Evolutionary conservation across 2,888 invertebrate genomes (phyloP).

Genomic region (Ceratothoa steindachneri): DNA sequence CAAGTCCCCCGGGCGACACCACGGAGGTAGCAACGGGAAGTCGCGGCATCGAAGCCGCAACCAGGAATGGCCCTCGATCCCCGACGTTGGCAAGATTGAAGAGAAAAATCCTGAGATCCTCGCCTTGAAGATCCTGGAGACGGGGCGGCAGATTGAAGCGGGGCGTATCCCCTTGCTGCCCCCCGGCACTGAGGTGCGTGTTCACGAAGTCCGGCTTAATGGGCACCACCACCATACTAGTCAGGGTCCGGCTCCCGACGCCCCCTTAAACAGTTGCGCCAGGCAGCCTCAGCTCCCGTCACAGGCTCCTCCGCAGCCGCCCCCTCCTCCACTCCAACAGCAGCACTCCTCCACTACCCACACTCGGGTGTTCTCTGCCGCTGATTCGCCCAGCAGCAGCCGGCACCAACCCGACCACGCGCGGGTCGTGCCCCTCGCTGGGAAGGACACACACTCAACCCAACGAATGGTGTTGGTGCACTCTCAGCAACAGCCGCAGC

Average conservation of each 20-base stretch:
- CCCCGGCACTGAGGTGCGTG: slow-evolving; percentile 40
- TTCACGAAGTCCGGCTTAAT: slow-evolving; percentile 28
- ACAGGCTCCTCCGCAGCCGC: slow-evolving; percentile 10
- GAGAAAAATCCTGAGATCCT: slow-evolving; percentile 86
- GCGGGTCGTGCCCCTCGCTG: background rate
- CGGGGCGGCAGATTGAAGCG: slow-evolving; percentile 82
- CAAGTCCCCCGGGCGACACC: slow-evolving; percentile 40
- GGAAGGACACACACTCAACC: background rate
- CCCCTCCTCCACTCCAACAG: background rate
- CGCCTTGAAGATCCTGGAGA: slow-evolving; percentile 83
- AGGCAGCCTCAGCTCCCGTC: slow-evolving; percentile 9
- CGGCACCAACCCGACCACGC: background rate
- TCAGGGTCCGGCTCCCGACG: background rate
- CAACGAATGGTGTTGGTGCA: slow-evolving; percentile 8
- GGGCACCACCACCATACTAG: too few species aligned
- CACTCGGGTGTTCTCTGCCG: background rate
- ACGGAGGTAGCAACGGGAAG: too few species aligned
- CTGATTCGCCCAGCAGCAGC: too few species aligned
- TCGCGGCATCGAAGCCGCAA: slow-evolving; percentile 64
- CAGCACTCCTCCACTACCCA: background rate
- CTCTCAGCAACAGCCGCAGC: background rate
- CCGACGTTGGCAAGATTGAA: slow-evolving; percentile 82
- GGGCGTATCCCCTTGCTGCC: slow-evolving; percentile 58
- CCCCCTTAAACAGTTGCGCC: too few species aligned
- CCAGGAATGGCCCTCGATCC: slow-evolving; percentile 87